A percentile compares a stretch with the other conserved stretches of the same genome.
Conservation (phyloP, 2,113 vertebrate species). For the Cyrtonyx montezumae region DNA sequence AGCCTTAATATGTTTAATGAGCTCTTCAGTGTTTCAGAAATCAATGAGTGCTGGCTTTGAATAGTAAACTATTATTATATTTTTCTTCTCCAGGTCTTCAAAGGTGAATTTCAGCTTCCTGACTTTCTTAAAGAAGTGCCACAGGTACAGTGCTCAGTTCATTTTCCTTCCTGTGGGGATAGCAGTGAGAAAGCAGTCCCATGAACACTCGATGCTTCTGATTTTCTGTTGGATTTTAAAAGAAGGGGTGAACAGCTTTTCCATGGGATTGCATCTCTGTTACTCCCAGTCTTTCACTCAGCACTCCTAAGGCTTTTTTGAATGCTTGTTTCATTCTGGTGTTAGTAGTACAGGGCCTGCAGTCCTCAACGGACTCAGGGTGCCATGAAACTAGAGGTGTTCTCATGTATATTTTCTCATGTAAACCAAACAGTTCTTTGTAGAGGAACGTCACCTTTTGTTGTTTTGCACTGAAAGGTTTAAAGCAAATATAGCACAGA, state of each 20-base stretch:
- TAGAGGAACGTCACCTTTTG: neutral
- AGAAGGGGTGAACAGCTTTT: neutral
- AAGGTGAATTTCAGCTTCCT: constrained; percentile 98
- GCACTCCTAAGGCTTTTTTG: neutral
- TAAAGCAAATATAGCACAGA: neutral
- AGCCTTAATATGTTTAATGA: neutral
- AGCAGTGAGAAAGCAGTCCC: neutral
- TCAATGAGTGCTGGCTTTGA: neutral
- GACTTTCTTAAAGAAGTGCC: constrained; percentile 95
- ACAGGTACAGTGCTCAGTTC: constrained; percentile 84
- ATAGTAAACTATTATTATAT: constrained; percentile 26
- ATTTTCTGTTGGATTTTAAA: neutral
- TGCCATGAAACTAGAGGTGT: neutral
- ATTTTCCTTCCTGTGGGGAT: neutral
- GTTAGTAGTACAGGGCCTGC: neutral
- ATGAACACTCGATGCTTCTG: neutral
- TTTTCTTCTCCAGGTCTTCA: constrained; percentile 86
- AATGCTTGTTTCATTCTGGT: fast-evolving
- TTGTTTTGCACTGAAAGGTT: neutral
- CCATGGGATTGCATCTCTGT: neutral
- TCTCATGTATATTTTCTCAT: neutral
- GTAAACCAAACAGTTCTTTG: neutral
- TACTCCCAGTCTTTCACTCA: neutral
- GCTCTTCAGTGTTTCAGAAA: neutral
- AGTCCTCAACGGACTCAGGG: neutral